Evolutionary conservation across 2,797 vertebrate genomes (phyloP), one percentile per base, ranked within the genome.

Genomic region (Myotis vivesi): DNA sequence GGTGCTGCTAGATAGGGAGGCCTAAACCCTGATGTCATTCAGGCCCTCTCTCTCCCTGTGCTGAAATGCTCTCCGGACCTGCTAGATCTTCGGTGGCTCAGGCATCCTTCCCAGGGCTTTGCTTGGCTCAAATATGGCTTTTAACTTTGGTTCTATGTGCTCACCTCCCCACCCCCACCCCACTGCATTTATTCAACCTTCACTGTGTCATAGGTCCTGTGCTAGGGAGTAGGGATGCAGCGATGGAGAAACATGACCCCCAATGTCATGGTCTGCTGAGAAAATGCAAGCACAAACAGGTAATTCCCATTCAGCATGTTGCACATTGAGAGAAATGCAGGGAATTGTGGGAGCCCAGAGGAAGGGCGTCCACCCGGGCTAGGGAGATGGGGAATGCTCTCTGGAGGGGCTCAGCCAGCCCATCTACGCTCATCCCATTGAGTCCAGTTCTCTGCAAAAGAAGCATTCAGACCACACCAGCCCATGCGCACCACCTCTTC

Each of bases 91-190:
- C 2, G 9, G n/a, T 57, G 44, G 36, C 46, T 87, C 89, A 28
- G 84, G 62, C 38, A 38, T 41, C 33, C 22, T 82, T 80, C 33
- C 49, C 13, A 44, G 4, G 7, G 28, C 75, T 94, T 89, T 86
- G 79, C 30, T 80, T 94, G 68, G 51, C 57, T 94, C 59, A 76
- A 57, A 75, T 23, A 86, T 19, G 38, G 44, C 41, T 71, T 53
- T 33, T 28, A 51, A 51, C 38, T 77, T 86, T 79, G 33, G 28
- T 41, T 10, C 44, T 44, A 38, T 25, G 38, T 22, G 13, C 28
- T 86, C 2, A 11, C 5, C 5, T 4, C 13, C 6, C 17, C 7
- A 8, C 19, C 38, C 33, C 85, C 80, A 49, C 66, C 80, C n/a
- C 30, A 6, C 36, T 11, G 62, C 12, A 44, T 38, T 38, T 55